Evolutionary conservation across 2,888 invertebrate species (phyloP).

Genomic region (Erynnis tages): DNA sequence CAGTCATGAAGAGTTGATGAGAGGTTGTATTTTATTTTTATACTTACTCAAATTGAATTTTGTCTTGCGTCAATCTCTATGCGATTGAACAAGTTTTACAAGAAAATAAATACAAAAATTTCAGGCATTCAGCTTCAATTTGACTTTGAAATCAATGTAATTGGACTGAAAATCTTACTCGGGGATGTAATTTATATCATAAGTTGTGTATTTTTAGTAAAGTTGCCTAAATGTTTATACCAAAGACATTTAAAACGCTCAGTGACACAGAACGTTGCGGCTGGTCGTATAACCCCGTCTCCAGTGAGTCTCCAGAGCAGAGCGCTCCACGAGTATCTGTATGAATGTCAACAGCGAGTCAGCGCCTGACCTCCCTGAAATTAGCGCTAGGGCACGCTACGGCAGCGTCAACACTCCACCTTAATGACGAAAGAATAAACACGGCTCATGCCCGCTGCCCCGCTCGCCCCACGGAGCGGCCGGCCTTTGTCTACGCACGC

Average conservation of each 20-base stretch:
- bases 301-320: slow-evolving; percentile 32
- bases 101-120: no score
- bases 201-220: no score
- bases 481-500: slow-evolving; percentile 71
- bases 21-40: no score
- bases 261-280: slow-evolving; percentile 15
- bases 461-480: slow-evolving; percentile 61
- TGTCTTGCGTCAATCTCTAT: no score
- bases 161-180: no score
- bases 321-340: no score
- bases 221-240: neutral
- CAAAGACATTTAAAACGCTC: neutral
- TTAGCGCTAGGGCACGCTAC: slow-evolving; percentile 63
- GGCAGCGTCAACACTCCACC: slow-evolving; percentile 63
- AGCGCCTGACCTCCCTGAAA: slow-evolving; percentile 60
- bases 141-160: no score
- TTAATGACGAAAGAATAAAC: slow-evolving; percentile 78
- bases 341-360: slow-evolving; percentile 48
- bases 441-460: slow-evolving; percentile 45
- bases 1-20: no score
- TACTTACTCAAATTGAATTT: no score
- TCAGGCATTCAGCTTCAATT: no score
- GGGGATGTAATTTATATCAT: no score
- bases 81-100: no score
- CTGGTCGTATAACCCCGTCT: slow-evolving; percentile 37